Percentiles rank a stretch among this genome's conserved stretches.
Evolutionary conservation across 2,888 invertebrate species (phyloP).

Genomic region (Pyrochroa serraticornis): DNA sequence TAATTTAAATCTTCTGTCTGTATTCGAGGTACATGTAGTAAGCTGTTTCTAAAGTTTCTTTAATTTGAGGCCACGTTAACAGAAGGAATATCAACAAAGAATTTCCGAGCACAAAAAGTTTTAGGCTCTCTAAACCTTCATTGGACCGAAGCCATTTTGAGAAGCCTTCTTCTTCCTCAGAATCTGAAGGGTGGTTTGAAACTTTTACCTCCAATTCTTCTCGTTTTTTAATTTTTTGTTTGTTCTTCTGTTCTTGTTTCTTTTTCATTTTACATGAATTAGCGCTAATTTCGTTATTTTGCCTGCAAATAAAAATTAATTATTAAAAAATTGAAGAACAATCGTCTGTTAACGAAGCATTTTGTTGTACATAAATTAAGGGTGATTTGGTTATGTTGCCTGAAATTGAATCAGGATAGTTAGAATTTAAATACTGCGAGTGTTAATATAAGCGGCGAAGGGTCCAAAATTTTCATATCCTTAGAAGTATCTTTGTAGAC

Average conservation of each 20-base stretch:
- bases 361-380: no score
- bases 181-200: conserved; percentile 31
- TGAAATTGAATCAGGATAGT: no score
- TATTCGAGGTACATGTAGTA: conserved; percentile 52
- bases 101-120: conserved; percentile 81
- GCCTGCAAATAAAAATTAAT: no score
- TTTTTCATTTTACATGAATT: background rate
- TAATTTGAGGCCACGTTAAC: conserved; percentile 75
- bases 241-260: background rate
- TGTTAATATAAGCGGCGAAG: no score
- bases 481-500: no score
- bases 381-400: no score
- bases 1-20: conserved; percentile 17
- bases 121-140: conserved; percentile 76
- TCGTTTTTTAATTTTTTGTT: background rate
- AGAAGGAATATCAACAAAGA: conserved; percentile 74
- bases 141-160: conserved; percentile 60
- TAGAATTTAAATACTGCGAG: no score
- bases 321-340: no score
- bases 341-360: no score
- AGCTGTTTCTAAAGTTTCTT: conserved; percentile 61
- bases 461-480: no score
- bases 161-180: conserved; percentile 50
- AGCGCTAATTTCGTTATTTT: background rate
- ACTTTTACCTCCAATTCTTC: no score